Evolutionary conservation across 2,113 vertebrate genomes (phyloP).

Genomic region (Catagonus wagneri): DNA sequence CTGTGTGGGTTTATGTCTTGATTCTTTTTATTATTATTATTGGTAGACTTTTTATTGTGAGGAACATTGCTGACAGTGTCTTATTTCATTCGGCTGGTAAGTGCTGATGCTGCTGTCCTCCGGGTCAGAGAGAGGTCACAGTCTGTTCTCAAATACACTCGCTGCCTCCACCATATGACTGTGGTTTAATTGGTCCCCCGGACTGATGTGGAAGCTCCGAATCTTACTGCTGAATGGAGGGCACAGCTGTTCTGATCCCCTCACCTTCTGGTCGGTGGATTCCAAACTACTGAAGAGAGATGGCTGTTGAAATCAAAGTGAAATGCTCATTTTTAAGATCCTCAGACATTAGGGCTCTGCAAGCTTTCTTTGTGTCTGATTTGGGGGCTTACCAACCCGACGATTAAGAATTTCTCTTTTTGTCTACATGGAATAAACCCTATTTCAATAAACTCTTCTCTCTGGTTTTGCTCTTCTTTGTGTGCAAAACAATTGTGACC

Average conservation of each 20-base stretch:
- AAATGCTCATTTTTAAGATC: constrained; percentile 1
- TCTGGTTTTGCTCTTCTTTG: constrained; percentile 26
- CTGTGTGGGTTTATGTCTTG: constrained; percentile 32
- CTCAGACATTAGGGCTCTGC: not conserved
- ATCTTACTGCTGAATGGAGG: constrained; percentile 46
- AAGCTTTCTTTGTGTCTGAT: not conserved
- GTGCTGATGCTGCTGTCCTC: constrained; percentile 62
- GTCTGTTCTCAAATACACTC: constrained; percentile 70
- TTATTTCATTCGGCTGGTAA: constrained; percentile 59
- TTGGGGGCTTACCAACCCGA: not conserved
- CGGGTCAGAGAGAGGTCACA: constrained; percentile 75
- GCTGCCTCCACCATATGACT: constrained; percentile 52
- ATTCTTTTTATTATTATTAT: constrained; percentile 42
- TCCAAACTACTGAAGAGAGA: constrained; percentile 30
- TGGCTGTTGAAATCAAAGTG: not conserved
- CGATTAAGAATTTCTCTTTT: not conserved
- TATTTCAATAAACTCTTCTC: constrained; percentile 38
- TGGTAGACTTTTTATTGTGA: constrained; percentile 22
- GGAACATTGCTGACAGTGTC: constrained; percentile 58
- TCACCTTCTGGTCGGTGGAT: constrained; percentile 64
- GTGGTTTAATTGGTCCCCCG: constrained; percentile 68
- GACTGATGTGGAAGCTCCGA: not conserved
- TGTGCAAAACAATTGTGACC: not conserved
- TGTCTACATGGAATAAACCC: constrained; percentile 5
- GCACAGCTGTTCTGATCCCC: constrained; percentile 52